A percentile compares a stretch with the other conserved stretches of the same genome.
Evolutionary conservation across 2,888 invertebrate genomes (phyloP).

Genomic region (Napeogenes sylphis): DNA sequence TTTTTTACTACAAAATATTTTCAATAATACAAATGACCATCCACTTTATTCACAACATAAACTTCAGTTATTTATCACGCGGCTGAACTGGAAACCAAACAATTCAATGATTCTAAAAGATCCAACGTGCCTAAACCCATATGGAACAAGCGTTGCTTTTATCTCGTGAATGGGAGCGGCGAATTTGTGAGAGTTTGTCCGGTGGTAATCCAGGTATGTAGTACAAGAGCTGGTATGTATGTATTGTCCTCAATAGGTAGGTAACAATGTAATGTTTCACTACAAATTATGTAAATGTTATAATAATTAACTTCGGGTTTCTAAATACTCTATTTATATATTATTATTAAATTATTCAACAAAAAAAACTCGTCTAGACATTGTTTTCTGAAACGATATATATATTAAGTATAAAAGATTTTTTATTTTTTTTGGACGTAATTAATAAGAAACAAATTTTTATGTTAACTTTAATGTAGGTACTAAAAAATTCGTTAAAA

Average conservation of each 20-base stretch:
- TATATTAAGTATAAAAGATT: too few species aligned
- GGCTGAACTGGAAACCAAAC: constrained; percentile 14
- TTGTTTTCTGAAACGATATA: too few species aligned
- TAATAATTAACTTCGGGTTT: background rate
- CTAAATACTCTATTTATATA: too few species aligned
- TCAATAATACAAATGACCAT: constrained; percentile 3
- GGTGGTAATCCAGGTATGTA: constrained; percentile 24
- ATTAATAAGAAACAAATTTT: too few species aligned
- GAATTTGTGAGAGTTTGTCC: constrained; percentile 26
- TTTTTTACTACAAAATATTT: background rate
- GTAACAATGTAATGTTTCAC: background rate
- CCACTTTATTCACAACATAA: constrained; percentile 1
- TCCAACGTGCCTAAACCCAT: constrained; percentile 18
- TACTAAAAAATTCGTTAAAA: too few species aligned
- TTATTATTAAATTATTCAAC: too few species aligned
- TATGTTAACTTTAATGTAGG: too few species aligned
- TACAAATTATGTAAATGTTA: background rate
- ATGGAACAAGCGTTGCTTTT: constrained; percentile 24
- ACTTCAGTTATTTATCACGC: constrained; percentile 6
- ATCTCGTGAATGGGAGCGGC: constrained; percentile 21
- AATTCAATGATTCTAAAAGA: constrained; percentile 16
- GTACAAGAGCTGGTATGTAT: constrained; percentile 7
- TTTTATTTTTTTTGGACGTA: too few species aligned
- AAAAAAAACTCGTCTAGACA: too few species aligned
- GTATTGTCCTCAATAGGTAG: background rate